phyloP scores from a whole-genome alignment of 2,888 invertebrate species.

The Odontocerum albicorne region DNA sequence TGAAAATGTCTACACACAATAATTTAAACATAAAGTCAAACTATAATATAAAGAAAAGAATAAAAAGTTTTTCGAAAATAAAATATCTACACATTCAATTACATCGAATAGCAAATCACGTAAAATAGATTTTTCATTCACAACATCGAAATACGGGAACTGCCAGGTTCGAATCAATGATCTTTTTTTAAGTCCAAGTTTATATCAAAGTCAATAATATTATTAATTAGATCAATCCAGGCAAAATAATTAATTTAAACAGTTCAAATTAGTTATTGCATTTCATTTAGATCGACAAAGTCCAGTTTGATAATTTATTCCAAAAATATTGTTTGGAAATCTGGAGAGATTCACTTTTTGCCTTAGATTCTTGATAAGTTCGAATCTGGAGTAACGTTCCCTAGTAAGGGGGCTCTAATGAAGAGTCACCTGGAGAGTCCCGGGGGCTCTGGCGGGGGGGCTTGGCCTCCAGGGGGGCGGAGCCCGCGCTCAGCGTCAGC shows the following conservation, averaged over 20 bases:
- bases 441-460: constrained; percentile 50
- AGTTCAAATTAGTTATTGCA: no score
- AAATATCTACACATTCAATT: background rate
- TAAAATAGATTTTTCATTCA: background rate
- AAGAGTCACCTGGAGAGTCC: constrained; percentile 37
- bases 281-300: no score
- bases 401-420: background rate
- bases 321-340: no score
- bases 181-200: background rate
- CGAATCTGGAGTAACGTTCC: background rate
- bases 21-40: no score
- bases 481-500: constrained; percentile 54
- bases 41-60: background rate
- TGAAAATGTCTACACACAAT: background rate
- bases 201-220: background rate
- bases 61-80: background rate
- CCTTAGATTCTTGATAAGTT: no score
- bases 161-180: background rate
- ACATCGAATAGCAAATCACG: background rate
- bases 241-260: background rate
- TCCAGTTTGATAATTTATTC: no score
- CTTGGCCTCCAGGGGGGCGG: constrained; percentile 56
- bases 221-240: background rate
- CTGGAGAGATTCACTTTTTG: no score
- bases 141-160: constrained; percentile 7